These are phyloP conservation scores for Pterocles burchelli DNA, from an alignment of 2,113 vertebrate species.

Conservation along the genomic window DNA sequence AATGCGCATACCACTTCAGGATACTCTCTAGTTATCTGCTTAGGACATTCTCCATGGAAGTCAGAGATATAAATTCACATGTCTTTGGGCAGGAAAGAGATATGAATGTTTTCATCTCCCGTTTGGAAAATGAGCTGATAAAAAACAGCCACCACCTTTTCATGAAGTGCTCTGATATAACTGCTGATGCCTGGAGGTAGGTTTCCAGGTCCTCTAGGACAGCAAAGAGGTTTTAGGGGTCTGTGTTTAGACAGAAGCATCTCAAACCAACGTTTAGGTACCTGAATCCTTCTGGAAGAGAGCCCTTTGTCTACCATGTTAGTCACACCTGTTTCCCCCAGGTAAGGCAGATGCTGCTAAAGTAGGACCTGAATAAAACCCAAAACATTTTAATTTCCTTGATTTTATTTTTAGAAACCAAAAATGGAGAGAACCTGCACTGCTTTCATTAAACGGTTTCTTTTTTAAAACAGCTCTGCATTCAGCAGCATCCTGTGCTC, in stretches of 20 bases:
- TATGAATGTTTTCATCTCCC: neutral
- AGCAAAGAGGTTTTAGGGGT: neutral
- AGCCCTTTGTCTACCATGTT: neutral
- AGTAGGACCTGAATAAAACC: neutral
- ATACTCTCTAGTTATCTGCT: neutral
- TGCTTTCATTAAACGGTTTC: neutral
- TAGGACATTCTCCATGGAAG: neutral
- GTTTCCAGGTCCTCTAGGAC: neutral
- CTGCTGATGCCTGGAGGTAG: neutral
- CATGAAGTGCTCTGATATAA: neutral
- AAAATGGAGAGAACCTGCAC: neutral
- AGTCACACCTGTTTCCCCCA: neutral
- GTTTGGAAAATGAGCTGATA: neutral
- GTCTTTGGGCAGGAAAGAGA: neutral
- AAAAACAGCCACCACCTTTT: neutral
- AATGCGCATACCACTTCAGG: neutral
- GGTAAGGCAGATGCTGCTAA: neutral
- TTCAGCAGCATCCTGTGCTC: neutral
- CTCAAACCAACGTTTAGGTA: neutral
- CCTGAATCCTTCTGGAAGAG: neutral
- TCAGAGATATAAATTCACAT: neutral
- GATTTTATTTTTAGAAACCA: neutral
- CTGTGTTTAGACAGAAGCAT: neutral
- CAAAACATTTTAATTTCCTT: neutral
- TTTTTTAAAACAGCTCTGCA: neutral